phyloP scores from a whole-genome alignment of 1,140 invertebrate species.

The Diabrotica virgifera region DNA sequence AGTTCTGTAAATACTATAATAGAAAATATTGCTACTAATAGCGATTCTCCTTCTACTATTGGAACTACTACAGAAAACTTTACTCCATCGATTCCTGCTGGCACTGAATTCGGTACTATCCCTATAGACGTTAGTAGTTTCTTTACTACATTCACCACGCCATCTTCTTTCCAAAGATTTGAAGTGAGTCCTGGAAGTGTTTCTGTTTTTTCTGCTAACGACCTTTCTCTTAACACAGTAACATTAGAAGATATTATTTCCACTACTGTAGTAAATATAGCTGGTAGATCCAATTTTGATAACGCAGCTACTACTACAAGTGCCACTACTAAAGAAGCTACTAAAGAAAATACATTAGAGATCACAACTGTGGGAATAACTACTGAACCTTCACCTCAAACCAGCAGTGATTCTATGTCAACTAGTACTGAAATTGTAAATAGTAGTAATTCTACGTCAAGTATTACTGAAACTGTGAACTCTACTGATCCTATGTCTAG shows the following conservation, averaged over 20 bases:
- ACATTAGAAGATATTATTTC: conserved; percentile 41
- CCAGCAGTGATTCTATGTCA: not conserved
- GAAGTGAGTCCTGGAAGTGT: conserved; percentile 44
- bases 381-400: not conserved
- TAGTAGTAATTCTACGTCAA: conserved; percentile 7
- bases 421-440: not conserved
- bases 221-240: conserved; percentile 47
- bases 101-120: conserved; percentile 7
- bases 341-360: conserved; percentile 25
- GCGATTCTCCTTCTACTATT: conserved; percentile 33
- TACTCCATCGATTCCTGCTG: not conserved
- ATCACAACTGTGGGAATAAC: conserved; percentile 35
- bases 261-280: conserved; percentile 29
- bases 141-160: conserved; percentile 26
- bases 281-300: conserved; percentile 18
- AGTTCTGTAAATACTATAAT: conserved; percentile 13
- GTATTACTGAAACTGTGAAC: conserved; percentile 9
- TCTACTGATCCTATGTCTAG: not conserved
- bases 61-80: conserved; percentile 16
- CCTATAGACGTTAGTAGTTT: conserved; percentile 12
- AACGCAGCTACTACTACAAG: conserved; percentile 19
- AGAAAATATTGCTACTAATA: conserved; percentile 11
- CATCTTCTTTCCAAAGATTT: conserved; percentile 35
- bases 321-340: conserved; percentile 25
- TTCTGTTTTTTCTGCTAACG: conserved; percentile 43